Percentiles rank a stretch among this genome's conserved stretches.
Evolutionary conservation across 35 echinoderm and acorn worm species (phyloP).

Genomic region (Ophiothrix spiculata): DNA sequence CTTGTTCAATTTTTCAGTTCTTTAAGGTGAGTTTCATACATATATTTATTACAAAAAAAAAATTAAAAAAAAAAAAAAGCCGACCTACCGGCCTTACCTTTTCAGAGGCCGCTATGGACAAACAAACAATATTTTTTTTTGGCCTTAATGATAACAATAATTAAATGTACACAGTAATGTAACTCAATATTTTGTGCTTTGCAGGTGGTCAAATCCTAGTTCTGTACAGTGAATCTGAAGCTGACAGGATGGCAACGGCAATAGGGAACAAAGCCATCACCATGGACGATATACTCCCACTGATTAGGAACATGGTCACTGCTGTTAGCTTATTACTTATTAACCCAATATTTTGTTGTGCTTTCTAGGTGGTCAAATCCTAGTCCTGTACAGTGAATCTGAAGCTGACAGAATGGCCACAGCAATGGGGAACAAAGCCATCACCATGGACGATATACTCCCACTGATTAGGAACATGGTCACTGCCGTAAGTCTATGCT

Average conservation of each 20-base stretch:
- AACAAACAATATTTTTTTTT: too few species aligned
- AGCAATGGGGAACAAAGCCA: conserved; percentile 49
- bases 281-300: conserved; percentile 45
- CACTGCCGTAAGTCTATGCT: conserved; percentile 80
- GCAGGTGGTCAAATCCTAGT: conserved; percentile 74
- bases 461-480: conserved; percentile 52
- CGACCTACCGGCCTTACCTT: too few species aligned
- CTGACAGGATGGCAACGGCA: conserved; percentile 68
- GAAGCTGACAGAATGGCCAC: conserved; percentile 73
- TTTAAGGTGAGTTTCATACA: too few species aligned
- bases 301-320: conserved; percentile 54
- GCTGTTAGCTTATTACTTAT: too few species aligned
- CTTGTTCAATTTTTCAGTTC: too few species aligned
- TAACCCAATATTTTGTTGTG: too few species aligned
- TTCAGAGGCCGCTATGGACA: too few species aligned
- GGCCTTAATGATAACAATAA: too few species aligned
- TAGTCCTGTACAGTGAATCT: conserved; percentile 60
- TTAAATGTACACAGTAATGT: too few species aligned
- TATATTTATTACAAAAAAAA: too few species aligned
- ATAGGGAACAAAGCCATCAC: conserved; percentile 46
- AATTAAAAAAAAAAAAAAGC: too few species aligned
- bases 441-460: conserved; percentile 51
- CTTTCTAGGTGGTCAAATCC: conserved; percentile 63
- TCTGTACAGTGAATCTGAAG: conserved; percentile 63
- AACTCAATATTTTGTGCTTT: conserved; percentile 23